Conservation (phyloP, 1,140 invertebrate species). For the Bombus fervidus region DNA sequence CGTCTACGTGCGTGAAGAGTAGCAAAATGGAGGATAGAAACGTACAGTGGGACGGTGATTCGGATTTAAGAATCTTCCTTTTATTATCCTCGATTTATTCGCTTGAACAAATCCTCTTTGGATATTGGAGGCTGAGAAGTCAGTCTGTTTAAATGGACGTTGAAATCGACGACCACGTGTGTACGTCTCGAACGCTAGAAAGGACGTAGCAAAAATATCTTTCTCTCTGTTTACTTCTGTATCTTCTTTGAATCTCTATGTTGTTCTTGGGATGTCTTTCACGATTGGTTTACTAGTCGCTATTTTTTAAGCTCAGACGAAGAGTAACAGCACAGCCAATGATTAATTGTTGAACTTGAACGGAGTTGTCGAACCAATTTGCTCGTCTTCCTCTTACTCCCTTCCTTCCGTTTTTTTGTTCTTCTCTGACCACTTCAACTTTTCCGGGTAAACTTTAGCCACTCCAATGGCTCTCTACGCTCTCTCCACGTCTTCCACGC, state of each 20-base stretch:
- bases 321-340: slow-evolving; percentile 62
- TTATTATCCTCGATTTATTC: not conserved
- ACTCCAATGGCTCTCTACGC: not conserved
- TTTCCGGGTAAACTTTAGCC: not conserved
- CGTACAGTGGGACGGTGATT: not conserved
- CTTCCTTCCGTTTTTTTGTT: not conserved
- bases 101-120: not conserved
- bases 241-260: not conserved
- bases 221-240: not conserved
- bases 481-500: slow-evolving; percentile 17
- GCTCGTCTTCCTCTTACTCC: not conserved
- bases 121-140: not conserved
- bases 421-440: slow-evolving; percentile 16
- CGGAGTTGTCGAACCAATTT: slow-evolving; percentile 10
- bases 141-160: not conserved
- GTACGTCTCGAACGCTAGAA: slow-evolving; percentile 54
- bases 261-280: slow-evolving; percentile 10
- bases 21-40: not conserved
- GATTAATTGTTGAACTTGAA: slow-evolving; percentile 34
- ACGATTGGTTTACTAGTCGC: slow-evolving; percentile 18
- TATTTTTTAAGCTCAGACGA: slow-evolving; percentile 65
- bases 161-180: not conserved
- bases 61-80: not conserved
- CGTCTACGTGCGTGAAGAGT: not conserved
- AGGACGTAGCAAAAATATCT: slow-evolving; percentile 75